phyloP scores from a whole-genome alignment of 2,888 invertebrate species.

The Nomada fabriciana region DNA sequence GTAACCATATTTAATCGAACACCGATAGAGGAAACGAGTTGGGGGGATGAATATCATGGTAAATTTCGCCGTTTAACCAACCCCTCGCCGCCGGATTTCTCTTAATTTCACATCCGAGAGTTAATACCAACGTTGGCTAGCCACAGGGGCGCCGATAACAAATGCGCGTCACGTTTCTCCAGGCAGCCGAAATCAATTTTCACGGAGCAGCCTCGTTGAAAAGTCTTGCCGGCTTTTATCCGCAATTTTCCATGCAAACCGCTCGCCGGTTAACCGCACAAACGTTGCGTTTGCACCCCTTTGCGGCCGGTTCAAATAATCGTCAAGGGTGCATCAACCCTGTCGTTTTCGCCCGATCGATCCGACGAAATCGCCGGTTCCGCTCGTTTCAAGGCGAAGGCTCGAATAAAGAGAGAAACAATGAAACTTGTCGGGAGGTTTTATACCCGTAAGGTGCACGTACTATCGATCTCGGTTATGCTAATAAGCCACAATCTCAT shows the following conservation, averaged over 20 bases:
- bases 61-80: background rate
- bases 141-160: background rate
- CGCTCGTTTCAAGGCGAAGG: background rate
- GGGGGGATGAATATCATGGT: constrained; percentile 8
- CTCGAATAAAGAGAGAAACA: background rate
- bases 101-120: constrained; percentile 7
- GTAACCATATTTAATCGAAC: constrained; percentile 7
- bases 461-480: constrained; percentile 56
- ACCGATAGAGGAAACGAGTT: background rate
- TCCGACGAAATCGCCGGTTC: background rate
- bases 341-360: background rate
- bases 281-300: constrained; percentile 14
- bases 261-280: background rate
- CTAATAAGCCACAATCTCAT: constrained; percentile 73
- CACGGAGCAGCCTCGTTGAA: background rate
- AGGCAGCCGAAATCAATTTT: constrained; percentile 18
- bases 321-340: constrained; percentile 4
- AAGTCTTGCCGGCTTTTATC: constrained; percentile 9
- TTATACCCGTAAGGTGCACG: background rate
- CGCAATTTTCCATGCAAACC: constrained; percentile 20
- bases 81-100: background rate
- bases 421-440: too few relatives aligned
- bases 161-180: constrained; percentile 18
- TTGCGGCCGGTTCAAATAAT: constrained; percentile 5
- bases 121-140: background rate